Conservation (phyloP, 2,888 invertebrate species). For the Dermolepida albohirtum region DNA sequence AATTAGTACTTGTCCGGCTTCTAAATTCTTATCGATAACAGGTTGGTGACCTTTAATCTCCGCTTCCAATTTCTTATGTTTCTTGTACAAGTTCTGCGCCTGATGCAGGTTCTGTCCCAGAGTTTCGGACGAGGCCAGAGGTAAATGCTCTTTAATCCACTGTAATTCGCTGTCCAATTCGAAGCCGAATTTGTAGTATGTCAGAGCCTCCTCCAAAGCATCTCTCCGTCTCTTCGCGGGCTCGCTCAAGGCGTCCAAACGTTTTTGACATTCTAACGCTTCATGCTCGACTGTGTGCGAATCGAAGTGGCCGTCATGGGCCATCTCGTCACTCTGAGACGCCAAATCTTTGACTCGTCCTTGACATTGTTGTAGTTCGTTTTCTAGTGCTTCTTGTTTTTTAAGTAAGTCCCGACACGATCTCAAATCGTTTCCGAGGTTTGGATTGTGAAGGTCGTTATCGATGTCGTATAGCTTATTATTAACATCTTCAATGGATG, state of each 20-base stretch:
- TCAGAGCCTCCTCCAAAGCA: conserved; percentile 85
- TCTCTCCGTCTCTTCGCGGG: conserved; percentile 79
- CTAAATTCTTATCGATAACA: conserved; percentile 84
- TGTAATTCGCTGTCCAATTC: conserved; percentile 93
- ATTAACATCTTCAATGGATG: conserved; percentile 90
- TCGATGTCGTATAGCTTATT: conserved; percentile 89
- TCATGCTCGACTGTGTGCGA: conserved; percentile 85
- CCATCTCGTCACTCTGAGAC: conserved; percentile 88
- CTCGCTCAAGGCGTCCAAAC: conserved; percentile 77
- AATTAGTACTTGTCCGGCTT: conserved; percentile 81
- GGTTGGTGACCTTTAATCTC: conserved; percentile 90
- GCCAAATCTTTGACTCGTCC: conserved; percentile 83
- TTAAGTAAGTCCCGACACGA: conserved; percentile 92
- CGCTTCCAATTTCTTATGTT: conserved; percentile 91
- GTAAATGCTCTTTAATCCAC: conserved; percentile 93
- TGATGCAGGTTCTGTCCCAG: conserved; percentile 90
- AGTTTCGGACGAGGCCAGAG: conserved; percentile 78
- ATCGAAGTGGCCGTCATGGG: conserved; percentile 95
- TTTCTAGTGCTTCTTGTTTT: conserved; percentile 89
- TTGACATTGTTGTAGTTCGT: conserved; percentile 87
- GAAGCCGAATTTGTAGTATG: conserved; percentile 92
- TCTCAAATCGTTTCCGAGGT: conserved; percentile 89
- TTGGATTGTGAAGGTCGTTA: conserved; percentile 79
- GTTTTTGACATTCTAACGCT: conserved; percentile 78
- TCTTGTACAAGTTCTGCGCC: conserved; percentile 91